Conservation (phyloP, 2,888 invertebrate species). For the Eupithecia abbreviata region DNA sequence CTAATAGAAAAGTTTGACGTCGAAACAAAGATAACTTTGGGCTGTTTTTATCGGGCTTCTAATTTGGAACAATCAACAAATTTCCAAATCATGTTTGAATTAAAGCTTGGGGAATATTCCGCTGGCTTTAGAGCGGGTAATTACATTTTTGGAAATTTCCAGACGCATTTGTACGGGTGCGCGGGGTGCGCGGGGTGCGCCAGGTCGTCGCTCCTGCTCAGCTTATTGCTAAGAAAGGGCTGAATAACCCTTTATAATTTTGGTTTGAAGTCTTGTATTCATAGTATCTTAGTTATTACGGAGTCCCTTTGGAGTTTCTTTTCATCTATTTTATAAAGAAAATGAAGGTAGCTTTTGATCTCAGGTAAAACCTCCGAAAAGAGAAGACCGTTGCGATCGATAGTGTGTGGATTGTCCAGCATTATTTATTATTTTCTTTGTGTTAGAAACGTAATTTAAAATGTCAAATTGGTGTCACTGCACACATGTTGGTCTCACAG, state of each 20-base stretch:
- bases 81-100: conserved; percentile 36
- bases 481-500: background rate
- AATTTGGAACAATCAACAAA: conserved; percentile 36
- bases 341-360: background rate
- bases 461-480: background rate
- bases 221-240: background rate
- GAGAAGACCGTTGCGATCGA: background rate
- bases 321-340: conserved; percentile 4
- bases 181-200: background rate
- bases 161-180: conserved; percentile 2
- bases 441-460: background rate
- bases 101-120: conserved; percentile 28
- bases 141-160: conserved; percentile 17
- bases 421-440: too few relatives aligned
- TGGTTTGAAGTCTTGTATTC: conserved; percentile 5
- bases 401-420: background rate
- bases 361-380: background rate
- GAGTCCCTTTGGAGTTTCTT: background rate
- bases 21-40: conserved; percentile 37
- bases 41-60: conserved; percentile 35
- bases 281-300: conserved; percentile 3
- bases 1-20: conserved; percentile 32
- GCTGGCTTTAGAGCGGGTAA: conserved; percentile 9
- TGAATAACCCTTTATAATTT: background rate
- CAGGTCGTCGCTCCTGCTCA: background rate